These are phyloP conservation scores for Mesoclemmys tuberculata DNA, from an alignment of 2,113 vertebrate species.

Conservation along the genomic window DNA sequence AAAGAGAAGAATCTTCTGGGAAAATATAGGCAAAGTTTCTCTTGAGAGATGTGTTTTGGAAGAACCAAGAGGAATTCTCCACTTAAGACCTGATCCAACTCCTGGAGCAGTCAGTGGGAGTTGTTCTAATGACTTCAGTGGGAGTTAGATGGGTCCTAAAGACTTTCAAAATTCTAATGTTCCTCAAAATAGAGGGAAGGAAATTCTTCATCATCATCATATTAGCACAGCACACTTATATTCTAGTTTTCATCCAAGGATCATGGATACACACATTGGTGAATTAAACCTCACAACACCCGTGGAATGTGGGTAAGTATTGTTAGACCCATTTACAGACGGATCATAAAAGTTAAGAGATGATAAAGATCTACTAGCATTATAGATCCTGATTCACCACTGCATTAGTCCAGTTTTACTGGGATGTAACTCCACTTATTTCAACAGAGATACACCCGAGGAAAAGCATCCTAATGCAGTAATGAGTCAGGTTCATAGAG, in stretches of 20 bases:
- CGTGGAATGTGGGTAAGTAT: neutral
- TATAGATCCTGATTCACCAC: fast-evolving
- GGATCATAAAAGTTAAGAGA: neutral
- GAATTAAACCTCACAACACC: neutral
- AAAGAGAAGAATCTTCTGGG: conserved; percentile 78
- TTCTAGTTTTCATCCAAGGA: neutral
- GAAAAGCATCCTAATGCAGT: fast-evolving
- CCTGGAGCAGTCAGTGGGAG: neutral
- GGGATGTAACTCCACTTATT: neutral
- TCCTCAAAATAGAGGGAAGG: neutral
- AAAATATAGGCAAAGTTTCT: conserved; percentile 69
- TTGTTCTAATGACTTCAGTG: neutral
- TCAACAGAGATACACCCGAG: neutral
- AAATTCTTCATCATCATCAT: neutral
- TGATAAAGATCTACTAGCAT: neutral
- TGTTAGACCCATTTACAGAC: neutral
- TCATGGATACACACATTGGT: neutral
- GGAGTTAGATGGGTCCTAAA: neutral
- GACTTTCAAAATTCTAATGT: neutral
- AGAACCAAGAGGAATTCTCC: conserved; percentile 37
- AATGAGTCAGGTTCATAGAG: neutral
- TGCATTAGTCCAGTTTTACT: neutral
- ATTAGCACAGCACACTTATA: neutral
- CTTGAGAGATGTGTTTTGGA: conserved; percentile 60
- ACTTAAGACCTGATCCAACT: conserved; percentile 9